Base-by-base conservation (phyloP, 2,888 invertebrate species). In the Andrena trimmerana region DNA sequence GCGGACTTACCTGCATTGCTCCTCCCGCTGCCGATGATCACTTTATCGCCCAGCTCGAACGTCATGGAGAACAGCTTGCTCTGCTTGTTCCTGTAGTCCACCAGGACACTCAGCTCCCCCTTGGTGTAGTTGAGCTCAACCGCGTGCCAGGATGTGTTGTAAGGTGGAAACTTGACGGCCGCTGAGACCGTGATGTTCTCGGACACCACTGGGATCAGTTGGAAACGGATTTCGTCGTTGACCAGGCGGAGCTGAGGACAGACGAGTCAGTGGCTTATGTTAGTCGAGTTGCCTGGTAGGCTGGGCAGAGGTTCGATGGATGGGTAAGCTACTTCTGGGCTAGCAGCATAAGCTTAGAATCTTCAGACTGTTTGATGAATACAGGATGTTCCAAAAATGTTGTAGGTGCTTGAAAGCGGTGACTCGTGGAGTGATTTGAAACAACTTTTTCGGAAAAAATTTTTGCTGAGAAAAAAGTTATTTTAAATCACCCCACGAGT, bases 201-300 rank as follows among this genome's bases (percentile, higher is more conserved):
- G 50, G 96, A 96, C 57, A 96, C 95, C 88, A 97, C 97, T 52
- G 97, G 96, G 50, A 97, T 96, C 69, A 98, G 94, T 94, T 97
- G 97, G 92, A 98, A 98, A 89, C 97, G 95, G 82, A 98, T 96
- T 94, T 98, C 97, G 93, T 98, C 97, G 93, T 97, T 97, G 10
- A 97, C 97, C 91, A 97, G 96, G 75, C 97, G 95, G 42, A 98
- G 95, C 97, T 97, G 90, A 0, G 79, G 60, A 52, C 31, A 36
- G 0, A 10, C n/a, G 27, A 24, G 4, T n/a, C 1, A 48, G 10
- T 33, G 24, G 5, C 4, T 50, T 57, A 27, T 57, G 31, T 57
- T 57, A 67, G 24, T 27, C 24, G 20, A 1, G 20, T 20, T 52
- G n/a, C 8, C 8, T 20, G 8, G 52, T 52, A 52, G n/a, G 13